Evolutionary conservation across 2,888 invertebrate species (phyloP).

Genomic region (Julus scanicus): DNA sequence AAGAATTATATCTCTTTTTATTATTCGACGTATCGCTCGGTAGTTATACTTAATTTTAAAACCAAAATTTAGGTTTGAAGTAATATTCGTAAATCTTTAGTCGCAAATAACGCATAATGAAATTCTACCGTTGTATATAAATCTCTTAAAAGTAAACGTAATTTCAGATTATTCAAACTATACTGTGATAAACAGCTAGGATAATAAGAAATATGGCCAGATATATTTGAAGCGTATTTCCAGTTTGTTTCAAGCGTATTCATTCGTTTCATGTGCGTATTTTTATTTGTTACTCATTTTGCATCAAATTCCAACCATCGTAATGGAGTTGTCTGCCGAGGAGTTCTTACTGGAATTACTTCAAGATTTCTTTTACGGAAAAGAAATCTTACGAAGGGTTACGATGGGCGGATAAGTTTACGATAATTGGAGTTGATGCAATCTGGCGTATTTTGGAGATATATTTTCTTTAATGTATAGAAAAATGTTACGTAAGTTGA

Average conservation of each 20-base stretch:
- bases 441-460: not conserved
- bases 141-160: not conserved
- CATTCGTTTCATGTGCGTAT: not conserved
- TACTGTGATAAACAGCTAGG: not conserved
- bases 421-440: not conserved
- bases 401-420: not conserved
- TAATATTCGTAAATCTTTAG: too few relatives aligned
- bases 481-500: not conserved
- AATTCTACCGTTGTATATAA: too few relatives aligned
- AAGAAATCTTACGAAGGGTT: too few relatives aligned
- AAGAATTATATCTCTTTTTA: too few relatives aligned
- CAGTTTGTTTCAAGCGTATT: not conserved
- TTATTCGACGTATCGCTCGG: too few relatives aligned
- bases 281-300: not conserved
- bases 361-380: too few relatives aligned
- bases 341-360: too few relatives aligned
- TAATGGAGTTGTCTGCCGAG: not conserved
- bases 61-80: too few relatives aligned
- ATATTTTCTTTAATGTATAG: constrained; percentile 6
- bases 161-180: not conserved
- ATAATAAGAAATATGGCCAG: not conserved
- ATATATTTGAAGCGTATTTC: not conserved
- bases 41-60: too few relatives aligned
- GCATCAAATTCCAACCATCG: not conserved
- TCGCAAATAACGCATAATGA: too few relatives aligned